Evolutionary conservation across 1,140 invertebrate species (phyloP), one percentile per base, ranked within the genome.

Genomic region (Laupala kohalensis): DNA sequence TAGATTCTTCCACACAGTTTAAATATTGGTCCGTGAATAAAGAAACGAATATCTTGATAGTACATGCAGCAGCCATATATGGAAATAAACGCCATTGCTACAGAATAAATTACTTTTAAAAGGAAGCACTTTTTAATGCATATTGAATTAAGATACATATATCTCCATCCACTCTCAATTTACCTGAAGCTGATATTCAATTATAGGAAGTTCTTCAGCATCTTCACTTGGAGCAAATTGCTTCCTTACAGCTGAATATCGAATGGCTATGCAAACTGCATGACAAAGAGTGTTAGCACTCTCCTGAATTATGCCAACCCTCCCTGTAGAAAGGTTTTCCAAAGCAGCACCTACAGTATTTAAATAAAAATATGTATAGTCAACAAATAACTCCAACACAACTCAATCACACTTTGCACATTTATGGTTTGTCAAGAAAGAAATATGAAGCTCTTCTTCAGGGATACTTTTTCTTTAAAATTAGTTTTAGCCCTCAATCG

Each of bases 51-150:
- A 92, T 83, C 76, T 89, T 88, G 73, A 94, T 79, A 9, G 90
- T 88, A 77, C 92, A 94, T 0, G 88, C 85, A 9, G 89, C 88
- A n/a, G 95, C 92, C 67, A 98, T 80, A 79, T 92, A 90, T 2
- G 95, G 95, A 76, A 98, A 87, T 3, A 98, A 81, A 69, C 96
- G 85, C 85, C 93, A 94, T 93, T 97, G 94, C 93, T 92, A 77
- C 37, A 83, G 80, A 74, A 73, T 73, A 74, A 76, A 71, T 74
- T 3, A 64, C 65, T 9, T 30, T 25, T n/a, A 13, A 27, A 3
- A 25, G 1, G 25, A 26, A 67, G 15, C 6, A 67, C 13, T 2
- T 12, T 9, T 12, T 62, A 62, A 9, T 62, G 37, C 37, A 62
- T 62, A 12, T 62, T 62, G 37, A 62, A 62, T 62, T 19, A 62